Conservation (phyloP, 2,888 invertebrate genomes). For the Ophion ellenae region DNA sequence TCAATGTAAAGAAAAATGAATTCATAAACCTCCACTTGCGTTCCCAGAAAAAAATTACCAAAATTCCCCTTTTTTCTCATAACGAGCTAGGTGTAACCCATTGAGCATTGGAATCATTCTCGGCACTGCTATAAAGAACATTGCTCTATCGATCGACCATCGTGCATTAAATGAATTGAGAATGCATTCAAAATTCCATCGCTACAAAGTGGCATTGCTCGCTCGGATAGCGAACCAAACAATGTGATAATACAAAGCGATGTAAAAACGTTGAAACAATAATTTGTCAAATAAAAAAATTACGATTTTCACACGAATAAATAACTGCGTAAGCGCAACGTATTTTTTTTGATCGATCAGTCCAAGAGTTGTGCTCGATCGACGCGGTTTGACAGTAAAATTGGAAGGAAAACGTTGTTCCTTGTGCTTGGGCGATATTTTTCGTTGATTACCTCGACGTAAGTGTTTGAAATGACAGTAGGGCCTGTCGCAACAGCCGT, state of each 20-base stretch:
- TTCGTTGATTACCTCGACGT: slow-evolving; percentile 87
- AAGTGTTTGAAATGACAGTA: slow-evolving; percentile 97
- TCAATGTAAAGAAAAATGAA: too few species aligned
- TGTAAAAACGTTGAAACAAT: neutral
- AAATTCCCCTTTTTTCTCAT: too few species aligned
- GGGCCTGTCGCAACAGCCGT: slow-evolving; percentile 92
- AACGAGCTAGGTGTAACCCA: too few species aligned
- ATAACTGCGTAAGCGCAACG: neutral
- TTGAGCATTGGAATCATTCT: neutral
- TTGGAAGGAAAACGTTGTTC: neutral
- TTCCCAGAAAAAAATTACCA: too few species aligned
- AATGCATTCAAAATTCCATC: neutral
- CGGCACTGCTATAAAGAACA: neutral
- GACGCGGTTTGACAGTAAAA: slow-evolving; percentile 28
- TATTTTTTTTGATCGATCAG: neutral
- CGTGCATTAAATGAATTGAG: neutral
- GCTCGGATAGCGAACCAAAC: neutral
- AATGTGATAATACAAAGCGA: neutral
- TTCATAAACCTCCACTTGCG: too few species aligned
- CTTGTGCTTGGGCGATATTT: neutral
- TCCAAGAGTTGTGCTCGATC: neutral
- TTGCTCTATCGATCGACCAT: neutral
- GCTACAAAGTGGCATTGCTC: neutral
- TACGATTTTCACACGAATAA: neutral
- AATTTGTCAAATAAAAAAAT: slow-evolving; percentile 15